Evolutionary conservation across 1,140 invertebrate genomes (phyloP), one percentile per base, ranked within the genome.

Genomic region (Drosophila dunni): DNA sequence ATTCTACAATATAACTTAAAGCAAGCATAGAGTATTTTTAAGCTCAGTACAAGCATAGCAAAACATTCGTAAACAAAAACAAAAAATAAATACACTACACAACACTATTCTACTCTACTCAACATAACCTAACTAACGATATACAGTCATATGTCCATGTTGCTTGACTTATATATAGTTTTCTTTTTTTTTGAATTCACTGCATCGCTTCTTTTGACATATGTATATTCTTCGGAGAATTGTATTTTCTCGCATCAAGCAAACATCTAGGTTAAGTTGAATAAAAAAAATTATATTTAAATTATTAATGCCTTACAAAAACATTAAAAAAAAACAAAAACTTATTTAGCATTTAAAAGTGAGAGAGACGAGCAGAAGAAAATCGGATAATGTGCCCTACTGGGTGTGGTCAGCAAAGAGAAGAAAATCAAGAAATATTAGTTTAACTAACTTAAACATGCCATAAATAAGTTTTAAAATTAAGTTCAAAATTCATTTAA

Each of bases 371-470:
- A 29, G 34, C 40, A 34, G 3, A 24, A 58, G 17, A 45, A 24
- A 45, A 36, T 20, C 48, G 13, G 34, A 38, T 40, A 9, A 40
- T 29, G 44, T 46, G 24, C 24, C 24, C 24, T 29, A 29, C 24
- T 29, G 40, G 40, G 40, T 42, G 13, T 42, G n/a, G 24, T 29
- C 24, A 6, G 24, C 1, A 24, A 2, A n/a, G 4, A 42, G 5
- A 42, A 4, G 50, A 53, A 8, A 53, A 53, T 33, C 50, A 53
- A 53, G 29, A 79, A 84, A 80, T 76, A 79, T 82, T 88, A 86
- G 83, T 86, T 83, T 86, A 86, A 86, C 83, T 86, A 88, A 86
- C 83, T 86, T 86, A 88, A 86, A 86, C 83, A 86, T 86, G 83
- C 83, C 83, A 86, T 86, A 86, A 83, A 88, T 86, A 86, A 88